A percentile compares a stretch with the other conserved stretches of the same genome.
These are phyloP conservation scores for Aricia artaxerxes DNA, from an alignment of 2,888 invertebrate genomes.

Conservation along the genomic window DNA sequence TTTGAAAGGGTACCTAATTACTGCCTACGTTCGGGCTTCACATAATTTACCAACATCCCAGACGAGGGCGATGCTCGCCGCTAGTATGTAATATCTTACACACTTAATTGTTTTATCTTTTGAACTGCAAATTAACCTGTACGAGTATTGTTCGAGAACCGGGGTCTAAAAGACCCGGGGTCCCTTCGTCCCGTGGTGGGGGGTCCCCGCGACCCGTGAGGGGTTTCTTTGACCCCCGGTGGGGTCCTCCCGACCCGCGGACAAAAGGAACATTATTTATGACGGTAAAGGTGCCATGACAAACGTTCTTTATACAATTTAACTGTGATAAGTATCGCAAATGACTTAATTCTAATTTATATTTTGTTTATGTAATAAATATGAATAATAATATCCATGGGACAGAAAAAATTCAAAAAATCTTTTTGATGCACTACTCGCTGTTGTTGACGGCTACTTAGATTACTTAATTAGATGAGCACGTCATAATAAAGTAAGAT, in stretches of 20 bases:
- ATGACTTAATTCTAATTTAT: conserved; percentile 16
- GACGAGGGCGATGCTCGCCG: neutral
- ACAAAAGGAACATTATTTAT: conserved; percentile 41
- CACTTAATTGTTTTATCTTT: conserved; percentile 30
- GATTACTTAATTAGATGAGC: no score
- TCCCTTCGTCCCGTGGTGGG: neutral
- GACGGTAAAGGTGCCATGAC: conserved; percentile 41
- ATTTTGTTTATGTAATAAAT: neutral
- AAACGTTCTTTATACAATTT: conserved; percentile 36
- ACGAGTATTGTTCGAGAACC: conserved; percentile 26
- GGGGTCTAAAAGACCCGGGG: conserved; percentile 6
- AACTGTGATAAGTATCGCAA: conserved; percentile 27
- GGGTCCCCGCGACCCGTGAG: neutral
- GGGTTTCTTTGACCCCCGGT: neutral
- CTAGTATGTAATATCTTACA: conserved; percentile 1
- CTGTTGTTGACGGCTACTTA: no score
- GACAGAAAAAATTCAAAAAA: neutral
- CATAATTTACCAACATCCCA: neutral
- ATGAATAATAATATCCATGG: neutral
- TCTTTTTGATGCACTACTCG: neutral
- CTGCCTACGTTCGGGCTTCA: no score
- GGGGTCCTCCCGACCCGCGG: neutral
- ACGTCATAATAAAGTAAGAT: no score
- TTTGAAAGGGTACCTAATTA: no score
- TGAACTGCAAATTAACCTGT: conserved; percentile 21